Evolutionary conservation across 2,888 invertebrate species (phyloP), one percentile per base, ranked within the genome.

Genomic region (Fragum fragum): DNA sequence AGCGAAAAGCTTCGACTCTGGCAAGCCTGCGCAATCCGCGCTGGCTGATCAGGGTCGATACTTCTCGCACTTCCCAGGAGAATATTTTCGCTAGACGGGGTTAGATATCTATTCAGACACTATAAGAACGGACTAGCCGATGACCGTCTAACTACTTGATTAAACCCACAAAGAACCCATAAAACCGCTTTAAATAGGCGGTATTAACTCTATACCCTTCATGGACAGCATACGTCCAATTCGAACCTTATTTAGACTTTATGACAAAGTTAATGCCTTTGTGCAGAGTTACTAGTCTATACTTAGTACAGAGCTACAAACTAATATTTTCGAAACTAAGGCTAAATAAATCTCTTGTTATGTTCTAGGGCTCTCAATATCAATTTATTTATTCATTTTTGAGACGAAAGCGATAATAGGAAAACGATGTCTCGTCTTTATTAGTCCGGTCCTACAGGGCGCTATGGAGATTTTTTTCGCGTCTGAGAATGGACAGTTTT

Each of bases 401-500:
- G 47, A 47, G 47, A 47, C 47, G 57, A 57, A 57, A 57, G 23
- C 21, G 21, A 57, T 57, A 57, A 57, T 57, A 26, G 57, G 57
- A 57, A 26, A 57, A 57, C 57, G 57, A 57, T 57, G 57, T 61
- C n/a, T 18, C 32, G 18, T 32, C n/a, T 66, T 42, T 66, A 66
- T 66, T 66, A 66, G 29, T 36, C 21, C 18, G 14, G 42, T 23
- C 66, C 66, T n/a, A 42, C 23, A 57, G 23, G 57, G 23, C n/a
- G 28, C 57, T 23, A 66, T 14, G 21, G 28, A 42, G 66, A 32
- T 14, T 42, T 66, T n/a, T 42, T 42, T 21, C 42, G 39, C 66
- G 66, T 66, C 42, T 42, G 42, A 21, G 29, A 66, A 66, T 66
- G 66, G 66, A 66, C 66, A 66, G 28, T 66, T 66, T 66, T 66